Base-by-base conservation (phyloP, 2,888 invertebrate genomes). In the Eurois occulta region DNA sequence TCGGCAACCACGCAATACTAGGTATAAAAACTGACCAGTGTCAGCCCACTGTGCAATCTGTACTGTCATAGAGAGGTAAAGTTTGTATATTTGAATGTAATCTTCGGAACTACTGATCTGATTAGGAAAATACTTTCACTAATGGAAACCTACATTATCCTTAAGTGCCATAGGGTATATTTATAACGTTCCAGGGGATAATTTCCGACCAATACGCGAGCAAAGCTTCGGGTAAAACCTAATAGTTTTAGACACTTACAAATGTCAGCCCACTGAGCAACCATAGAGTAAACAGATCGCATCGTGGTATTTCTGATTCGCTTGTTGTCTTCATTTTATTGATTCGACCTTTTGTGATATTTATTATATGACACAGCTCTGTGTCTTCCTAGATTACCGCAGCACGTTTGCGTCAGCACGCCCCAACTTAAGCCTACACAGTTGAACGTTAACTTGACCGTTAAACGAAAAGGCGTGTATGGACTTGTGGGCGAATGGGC, bases 401-500 rank as follows among this genome's bases (percentile, higher is more conserved):
- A 24, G 24, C 21, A n/a, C 66, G 84, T 83, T 88, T 72, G 70
- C 81, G 84, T 81, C 81, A 84, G 46, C 78, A 74, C 77, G 72
- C 84, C 74, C 72, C 43, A 68, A 76, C 80, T 48, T 76, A 60
- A 78, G 46, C 75, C 77, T 68, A 76, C 69, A 78, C 71, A 72
- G 24, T 28, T 52, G 10, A 83, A 85, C 85, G 80, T 75, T 78
- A 78, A 85, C 83, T 73, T 73, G 72, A 41, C 48, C 48, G 75
- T 86, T 80, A 74, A 74, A 79, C 55, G 79, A 77, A 87, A 90
- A 87, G 90, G 88, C 90, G 88, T 86, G 86, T 86, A 87, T 81
- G 84, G 90, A 86, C 87, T 90, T 81, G 90, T 86, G 87, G 87
- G 85, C 82, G 84, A 87, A 87, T 87, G 86, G 92, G 93, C 91